Conservation (phyloP, 2,888 invertebrate genomes). For the Capitulum mitella region DNA sequence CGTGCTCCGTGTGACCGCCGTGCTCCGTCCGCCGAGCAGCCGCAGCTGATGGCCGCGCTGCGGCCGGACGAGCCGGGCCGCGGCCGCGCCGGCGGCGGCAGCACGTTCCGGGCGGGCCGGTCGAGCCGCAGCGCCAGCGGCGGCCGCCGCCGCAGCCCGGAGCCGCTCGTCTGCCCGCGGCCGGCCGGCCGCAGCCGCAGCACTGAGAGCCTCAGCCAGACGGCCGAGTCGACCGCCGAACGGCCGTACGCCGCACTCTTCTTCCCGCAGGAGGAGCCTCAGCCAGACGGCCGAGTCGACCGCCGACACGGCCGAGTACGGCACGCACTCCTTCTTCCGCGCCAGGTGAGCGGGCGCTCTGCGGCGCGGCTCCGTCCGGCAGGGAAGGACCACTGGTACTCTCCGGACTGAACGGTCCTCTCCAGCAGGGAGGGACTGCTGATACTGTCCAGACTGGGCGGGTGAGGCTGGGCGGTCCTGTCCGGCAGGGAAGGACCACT, state of each 20-base stretch:
- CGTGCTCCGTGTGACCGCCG: background rate
- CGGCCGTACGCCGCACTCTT: background rate
- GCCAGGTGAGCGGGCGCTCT: background rate
- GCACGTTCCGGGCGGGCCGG: background rate
- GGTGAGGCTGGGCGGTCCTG: too few relatives aligned
- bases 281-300: constrained; percentile 3
- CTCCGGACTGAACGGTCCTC: too few relatives aligned
- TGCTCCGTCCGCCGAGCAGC: background rate
- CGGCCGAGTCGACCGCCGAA: background rate
- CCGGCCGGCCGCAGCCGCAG: constrained; percentile 2
- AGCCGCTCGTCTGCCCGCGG: background rate
- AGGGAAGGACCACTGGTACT: too few relatives aligned
- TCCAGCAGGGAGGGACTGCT: too few relatives aligned
- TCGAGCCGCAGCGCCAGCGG: background rate
- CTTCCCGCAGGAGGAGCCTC: too few relatives aligned
- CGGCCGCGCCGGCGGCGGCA: background rate
- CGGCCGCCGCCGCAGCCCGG: background rate
- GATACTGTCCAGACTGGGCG: too few relatives aligned
- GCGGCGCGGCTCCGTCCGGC: too few relatives aligned
- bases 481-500: too few relatives aligned
- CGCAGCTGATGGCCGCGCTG: background rate
- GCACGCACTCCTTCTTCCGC: background rate
- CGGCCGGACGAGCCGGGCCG: background rate
- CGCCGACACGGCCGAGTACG: background rate
- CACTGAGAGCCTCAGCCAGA: constrained; percentile 22